Base-by-base conservation (phyloP, 2,888 invertebrate species). In the Epinotia brunnichana region DNA sequence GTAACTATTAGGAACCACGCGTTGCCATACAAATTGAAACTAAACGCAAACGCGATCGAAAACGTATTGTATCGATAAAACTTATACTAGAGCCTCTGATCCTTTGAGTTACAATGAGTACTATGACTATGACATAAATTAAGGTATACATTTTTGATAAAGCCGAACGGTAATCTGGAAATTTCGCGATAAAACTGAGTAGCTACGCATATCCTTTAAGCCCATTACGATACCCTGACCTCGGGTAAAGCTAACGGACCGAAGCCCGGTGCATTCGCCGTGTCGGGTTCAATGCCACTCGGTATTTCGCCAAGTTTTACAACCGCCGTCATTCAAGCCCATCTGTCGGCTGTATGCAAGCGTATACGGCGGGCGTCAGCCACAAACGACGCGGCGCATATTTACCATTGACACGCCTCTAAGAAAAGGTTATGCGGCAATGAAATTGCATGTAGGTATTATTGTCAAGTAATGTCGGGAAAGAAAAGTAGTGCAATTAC, bases 171-270 rank as follows among this genome's bases (percentile, higher is more conserved):
- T 44, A 44, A 15, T 44, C 44, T 44, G 0, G 15, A 3, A 41
- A 44, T 44, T 44, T 44, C 44, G 44, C 44, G 44, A 1, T n/a
- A 7, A 13, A 48, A n/a, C 48, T 84, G 84, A 75, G 79, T 77
- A 77, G 81, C 76, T 80, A 78, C 83, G 82, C 81, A 83, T 79
- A 82, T 83, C 83, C 80, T 82, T 77, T 76, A 75, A 77, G 77
- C 75, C 76, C 79, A 78, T 76, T 74, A 75, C 79, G 76, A 80
- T 81, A 81, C 83, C 88, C 89, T 90, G 91, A 90, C 91, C 91
- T 92, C 89, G 90, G 90, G 73, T 85, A 89, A 85, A 85, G 84
- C 82, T 89, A 90, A 90, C 90, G 90, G 90, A 83, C 19, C 53
- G 19, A 21, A 10, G 51, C 76, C 76, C 84, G 79, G 81, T 91